Evolutionary conservation across 2,888 invertebrate genomes (phyloP), one percentile per base, ranked within the genome.

Genomic region (Bhutanitis thaidina): DNA sequence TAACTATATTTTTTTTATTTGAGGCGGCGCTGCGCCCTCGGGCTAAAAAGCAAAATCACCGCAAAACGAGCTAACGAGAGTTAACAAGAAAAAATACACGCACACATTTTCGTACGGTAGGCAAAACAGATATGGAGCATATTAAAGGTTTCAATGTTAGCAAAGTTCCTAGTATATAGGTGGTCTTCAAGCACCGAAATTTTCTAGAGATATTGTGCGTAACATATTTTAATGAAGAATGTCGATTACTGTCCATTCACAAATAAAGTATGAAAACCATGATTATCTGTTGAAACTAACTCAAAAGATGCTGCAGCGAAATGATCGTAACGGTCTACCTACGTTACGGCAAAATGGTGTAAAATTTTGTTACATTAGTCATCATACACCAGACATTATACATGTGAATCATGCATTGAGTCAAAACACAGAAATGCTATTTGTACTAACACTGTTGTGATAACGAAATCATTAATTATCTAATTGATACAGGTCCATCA

Each of bases 1-100:
- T 83, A 86, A 86, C 82, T 85, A 84, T 83, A 81, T 84, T 79
- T 82, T 66, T 69, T 86, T 86, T 83, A 78, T 85, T 84, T 80
- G 79, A 66, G 45, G 70, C 74, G 78, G 77, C 74, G 76, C 72
- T 53, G 57, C 55, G 64, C 78, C 74, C 75, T 65, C 70, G 64
- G 74, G 78, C 65, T 62, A 60, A 60, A 70, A 61, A 70, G 67
- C 76, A 62, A 74, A 78, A 75, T 78, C 75, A 69, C 71, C 71
- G 64, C 76, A 69, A 73, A 76, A 71, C 75, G 66, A 70, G 74
- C 83, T 85, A 87, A 87, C 88, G 82, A 87, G 81, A 75, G 64
- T 65, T 57, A 54, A 59, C 54, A 64, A 55, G 53, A 61, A 63
- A 69, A 70, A 79, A 80, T 74, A 66, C 74, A 75, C 76, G 70